phyloP scores from a whole-genome alignment of 2,888 invertebrate species.

The Metalampra italica region DNA sequence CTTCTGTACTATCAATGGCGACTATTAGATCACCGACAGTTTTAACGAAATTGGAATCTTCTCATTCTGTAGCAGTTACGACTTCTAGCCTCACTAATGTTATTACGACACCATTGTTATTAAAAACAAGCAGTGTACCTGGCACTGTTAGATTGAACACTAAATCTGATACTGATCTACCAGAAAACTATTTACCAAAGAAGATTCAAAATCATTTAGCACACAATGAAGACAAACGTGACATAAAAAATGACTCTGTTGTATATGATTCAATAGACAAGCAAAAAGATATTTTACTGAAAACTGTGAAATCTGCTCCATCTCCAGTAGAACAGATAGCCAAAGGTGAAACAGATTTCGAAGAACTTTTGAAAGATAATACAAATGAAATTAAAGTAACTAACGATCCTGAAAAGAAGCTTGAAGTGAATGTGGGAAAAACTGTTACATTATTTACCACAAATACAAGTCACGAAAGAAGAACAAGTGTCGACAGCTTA shows the following conservation, averaged over 20 bases:
- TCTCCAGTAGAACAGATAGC: conserved; percentile 28
- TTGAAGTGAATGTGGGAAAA: conserved; percentile 64
- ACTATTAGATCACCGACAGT: conserved; percentile 54
- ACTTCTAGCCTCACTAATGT: conserved; percentile 52
- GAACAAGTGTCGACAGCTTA: conserved; percentile 19
- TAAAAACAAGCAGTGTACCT: conserved; percentile 45
- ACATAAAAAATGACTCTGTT: conserved; percentile 20
- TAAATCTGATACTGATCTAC: conserved; percentile 40
- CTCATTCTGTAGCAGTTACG: conserved; percentile 41
- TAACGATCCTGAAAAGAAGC: conserved; percentile 61
- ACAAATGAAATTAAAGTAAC: conserved; percentile 71
- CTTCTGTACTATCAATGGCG: conserved; percentile 62
- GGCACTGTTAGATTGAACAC: conserved; percentile 41
- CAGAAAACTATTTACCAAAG: conserved; percentile 18
- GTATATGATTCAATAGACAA: conserved; percentile 23
- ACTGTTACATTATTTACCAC: conserved; percentile 42
- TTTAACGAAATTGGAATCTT: conserved; percentile 49
- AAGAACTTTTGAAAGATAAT: conserved; percentile 70
- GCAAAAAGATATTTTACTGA: conserved; percentile 23
- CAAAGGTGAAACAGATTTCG: conserved; percentile 72
- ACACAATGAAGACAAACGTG: conserved; percentile 21
- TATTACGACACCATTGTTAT: conserved; percentile 55
- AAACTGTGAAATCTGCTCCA: conserved; percentile 18
- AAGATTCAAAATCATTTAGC: conserved; percentile 24
- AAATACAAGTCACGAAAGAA: conserved; percentile 26